Percentiles rank a stretch among this genome's conserved stretches.
These are phyloP conservation scores for Penaeus monodon DNA, from an alignment of 2,888 invertebrate genomes.

Conservation along the genomic window DNA sequence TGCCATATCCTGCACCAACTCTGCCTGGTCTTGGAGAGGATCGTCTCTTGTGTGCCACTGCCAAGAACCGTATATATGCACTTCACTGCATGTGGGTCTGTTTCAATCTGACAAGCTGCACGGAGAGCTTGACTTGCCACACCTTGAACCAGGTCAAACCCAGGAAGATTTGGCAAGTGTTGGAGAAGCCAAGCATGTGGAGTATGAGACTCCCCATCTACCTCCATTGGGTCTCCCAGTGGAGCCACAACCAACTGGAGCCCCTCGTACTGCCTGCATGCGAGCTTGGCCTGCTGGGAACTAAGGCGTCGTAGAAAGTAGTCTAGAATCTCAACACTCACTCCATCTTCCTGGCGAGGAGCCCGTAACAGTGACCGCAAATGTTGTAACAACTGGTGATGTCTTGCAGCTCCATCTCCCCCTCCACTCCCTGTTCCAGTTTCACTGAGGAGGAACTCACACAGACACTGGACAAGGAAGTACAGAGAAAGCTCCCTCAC, in stretches of 20 bases:
- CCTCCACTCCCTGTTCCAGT: conserved; percentile 42
- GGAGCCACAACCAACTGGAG: conserved; percentile 67
- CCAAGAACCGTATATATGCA: conserved; percentile 87
- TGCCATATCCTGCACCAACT: conserved; percentile 82
- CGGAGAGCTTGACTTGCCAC: conserved; percentile 75
- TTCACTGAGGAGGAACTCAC: conserved; percentile 86
- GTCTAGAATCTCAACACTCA: conserved; percentile 87
- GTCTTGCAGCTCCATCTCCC: conserved; percentile 75
- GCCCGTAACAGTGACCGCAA: conserved; percentile 76
- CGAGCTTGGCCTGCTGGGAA: conserved; percentile 84
- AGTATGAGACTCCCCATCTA: conserved; percentile 66
- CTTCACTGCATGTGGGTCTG: conserved; percentile 84
- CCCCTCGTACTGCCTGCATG: conserved; percentile 78
- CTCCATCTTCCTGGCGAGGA: conserved; percentile 70
- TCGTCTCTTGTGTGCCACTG: conserved; percentile 80
- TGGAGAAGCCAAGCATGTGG: conserved; percentile 70
- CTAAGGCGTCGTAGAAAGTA: conserved; percentile 89
- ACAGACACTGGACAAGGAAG: conserved; percentile 97
- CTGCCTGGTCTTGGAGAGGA: conserved; percentile 77
- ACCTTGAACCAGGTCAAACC: conserved; percentile 75
- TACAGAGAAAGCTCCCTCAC: conserved; percentile 81
- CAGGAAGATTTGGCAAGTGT: conserved; percentile 79
- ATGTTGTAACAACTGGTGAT: conserved; percentile 81
- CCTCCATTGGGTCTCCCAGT: conserved; percentile 47
- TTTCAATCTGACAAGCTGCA: conserved; percentile 91